Percentiles rank a stretch among this genome's conserved stretches.
Conservation (phyloP, 1,140 invertebrate genomes). For the Papilio aristodemus region DNA sequence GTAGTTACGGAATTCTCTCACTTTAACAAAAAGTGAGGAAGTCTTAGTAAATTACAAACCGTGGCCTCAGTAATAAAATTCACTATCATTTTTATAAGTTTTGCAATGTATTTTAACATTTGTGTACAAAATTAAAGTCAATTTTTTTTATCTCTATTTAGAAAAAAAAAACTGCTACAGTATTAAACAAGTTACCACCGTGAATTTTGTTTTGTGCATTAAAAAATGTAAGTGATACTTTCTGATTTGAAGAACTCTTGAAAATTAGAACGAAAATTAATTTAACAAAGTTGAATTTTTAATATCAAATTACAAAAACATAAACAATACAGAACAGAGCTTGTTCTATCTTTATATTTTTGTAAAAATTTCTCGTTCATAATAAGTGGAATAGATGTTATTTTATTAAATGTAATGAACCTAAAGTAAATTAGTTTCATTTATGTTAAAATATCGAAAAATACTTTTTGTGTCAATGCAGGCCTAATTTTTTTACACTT, state of each 20-base stretch:
- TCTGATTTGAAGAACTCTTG: not conserved
- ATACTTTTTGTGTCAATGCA: too few relatives aligned
- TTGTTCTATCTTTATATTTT: not conserved
- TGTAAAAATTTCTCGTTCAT: not conserved
- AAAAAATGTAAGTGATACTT: too few relatives aligned
- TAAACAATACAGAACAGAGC: not conserved
- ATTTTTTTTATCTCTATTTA: too few relatives aligned
- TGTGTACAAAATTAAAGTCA: too few relatives aligned
- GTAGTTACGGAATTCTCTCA: constrained; percentile 26
- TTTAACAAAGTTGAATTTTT: not conserved
- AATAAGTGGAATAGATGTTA: not conserved
- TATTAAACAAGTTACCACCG: too few relatives aligned
- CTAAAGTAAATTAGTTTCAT: too few relatives aligned
- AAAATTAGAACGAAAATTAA: not conserved
- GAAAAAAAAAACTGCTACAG: too few relatives aligned
- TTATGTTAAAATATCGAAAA: too few relatives aligned
- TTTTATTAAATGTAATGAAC: not conserved
- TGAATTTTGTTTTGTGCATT: too few relatives aligned
- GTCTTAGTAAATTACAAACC: constrained; percentile 17
- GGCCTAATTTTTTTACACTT: too few relatives aligned
- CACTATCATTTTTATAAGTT: not conserved
- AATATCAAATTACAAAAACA: not conserved
- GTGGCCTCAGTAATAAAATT: not conserved
- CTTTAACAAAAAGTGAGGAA: constrained; percentile 10
- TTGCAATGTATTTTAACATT: not conserved